Percentiles rank a stretch among this genome's conserved stretches.
phyloP scores from a whole-genome alignment of 2,888 invertebrate genomes.

The Erannis defoliaria region DNA sequence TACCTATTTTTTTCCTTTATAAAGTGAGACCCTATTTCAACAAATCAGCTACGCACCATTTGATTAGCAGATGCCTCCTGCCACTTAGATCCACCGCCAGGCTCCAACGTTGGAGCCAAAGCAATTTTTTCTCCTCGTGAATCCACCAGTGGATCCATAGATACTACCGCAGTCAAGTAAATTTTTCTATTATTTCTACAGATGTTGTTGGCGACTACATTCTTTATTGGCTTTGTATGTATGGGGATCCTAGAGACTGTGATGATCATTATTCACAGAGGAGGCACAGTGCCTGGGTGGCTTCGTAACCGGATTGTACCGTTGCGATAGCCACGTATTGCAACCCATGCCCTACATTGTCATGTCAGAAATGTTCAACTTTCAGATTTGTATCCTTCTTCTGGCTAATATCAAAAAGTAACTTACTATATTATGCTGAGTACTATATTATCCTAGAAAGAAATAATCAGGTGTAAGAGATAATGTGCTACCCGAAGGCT shows the following conservation, averaged over 20 bases:
- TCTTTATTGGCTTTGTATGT: slow-evolving; percentile 45
- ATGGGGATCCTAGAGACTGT: slow-evolving; percentile 52
- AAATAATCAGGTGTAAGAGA: too few relatives aligned
- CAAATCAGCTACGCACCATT: slow-evolving; percentile 1
- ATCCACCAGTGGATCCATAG: too few relatives aligned
- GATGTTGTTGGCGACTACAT: slow-evolving; percentile 51
- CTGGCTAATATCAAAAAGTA: too few relatives aligned
- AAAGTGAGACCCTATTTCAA: neutral
- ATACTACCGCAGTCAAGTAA: neutral
- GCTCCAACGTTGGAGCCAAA: too few relatives aligned
- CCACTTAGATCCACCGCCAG: too few relatives aligned
- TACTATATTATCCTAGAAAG: too few relatives aligned
- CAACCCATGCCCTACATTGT: slow-evolving; percentile 61
- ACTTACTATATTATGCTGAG: too few relatives aligned
- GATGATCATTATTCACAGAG: slow-evolving; percentile 52
- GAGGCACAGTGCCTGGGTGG: slow-evolving; percentile 54
- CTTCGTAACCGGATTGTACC: too few relatives aligned
- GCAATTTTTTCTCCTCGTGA: too few relatives aligned
- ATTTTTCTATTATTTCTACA: slow-evolving; percentile 35
- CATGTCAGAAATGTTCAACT: slow-evolving; percentile 66
- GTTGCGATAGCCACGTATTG: slow-evolving; percentile 51
- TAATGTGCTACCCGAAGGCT: too few relatives aligned
- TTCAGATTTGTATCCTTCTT: slow-evolving; percentile 53
- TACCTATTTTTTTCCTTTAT: neutral
- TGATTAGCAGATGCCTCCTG: neutral